These are phyloP conservation scores for Seladonia tumulorum DNA, from an alignment of 2,888 invertebrate species.

Conservation along the genomic window DNA sequence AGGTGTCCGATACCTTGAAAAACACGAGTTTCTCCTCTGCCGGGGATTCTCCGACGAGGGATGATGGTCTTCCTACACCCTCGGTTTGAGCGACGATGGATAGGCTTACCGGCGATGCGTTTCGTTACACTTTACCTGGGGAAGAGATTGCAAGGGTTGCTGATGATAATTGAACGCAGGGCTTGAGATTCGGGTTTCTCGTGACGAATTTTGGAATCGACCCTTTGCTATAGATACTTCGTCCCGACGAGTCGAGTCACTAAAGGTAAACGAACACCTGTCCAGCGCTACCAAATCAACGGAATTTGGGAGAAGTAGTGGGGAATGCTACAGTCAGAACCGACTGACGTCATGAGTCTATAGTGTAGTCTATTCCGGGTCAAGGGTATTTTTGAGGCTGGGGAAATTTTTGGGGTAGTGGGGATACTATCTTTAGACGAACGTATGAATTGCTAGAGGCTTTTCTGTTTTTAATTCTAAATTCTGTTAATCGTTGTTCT, in stretches of 20 bases:
- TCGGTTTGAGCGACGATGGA: background rate
- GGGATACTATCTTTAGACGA: no score
- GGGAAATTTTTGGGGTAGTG: no score
- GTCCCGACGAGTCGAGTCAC: background rate
- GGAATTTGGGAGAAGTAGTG: no score
- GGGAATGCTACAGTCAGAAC: no score
- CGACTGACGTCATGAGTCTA: no score
- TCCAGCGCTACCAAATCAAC: no score
- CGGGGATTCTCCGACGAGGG: background rate
- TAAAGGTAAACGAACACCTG: background rate
- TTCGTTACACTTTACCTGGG: background rate
- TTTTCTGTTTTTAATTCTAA: no score
- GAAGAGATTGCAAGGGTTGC: background rate
- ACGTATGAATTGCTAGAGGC: no score
- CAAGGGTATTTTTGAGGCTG: no score
- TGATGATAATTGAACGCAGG: constrained; percentile 7
- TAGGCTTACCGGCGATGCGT: background rate
- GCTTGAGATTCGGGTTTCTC: background rate
- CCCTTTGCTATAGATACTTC: background rate
- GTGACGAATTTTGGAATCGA: background rate
- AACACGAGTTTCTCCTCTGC: background rate
- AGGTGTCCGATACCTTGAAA: constrained; percentile 32
- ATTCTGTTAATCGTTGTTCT: no score
- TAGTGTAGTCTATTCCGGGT: no score
- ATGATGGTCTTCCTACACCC: background rate